phyloP scores from a whole-genome alignment of 2,113 vertebrate genomes.

The Mungos mungo region DNA sequence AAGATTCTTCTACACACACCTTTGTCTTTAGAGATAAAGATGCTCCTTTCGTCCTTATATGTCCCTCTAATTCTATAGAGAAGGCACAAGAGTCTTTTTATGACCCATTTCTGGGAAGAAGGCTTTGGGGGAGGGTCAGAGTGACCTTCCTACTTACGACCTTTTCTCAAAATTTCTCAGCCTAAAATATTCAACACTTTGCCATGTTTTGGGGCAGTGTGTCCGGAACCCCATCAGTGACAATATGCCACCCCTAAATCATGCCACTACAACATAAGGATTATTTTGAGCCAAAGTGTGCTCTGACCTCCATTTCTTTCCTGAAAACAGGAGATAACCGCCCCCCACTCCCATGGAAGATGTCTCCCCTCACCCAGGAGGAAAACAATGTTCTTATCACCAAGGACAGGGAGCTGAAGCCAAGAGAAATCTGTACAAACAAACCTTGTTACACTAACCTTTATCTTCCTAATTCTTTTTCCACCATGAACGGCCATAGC shows the following conservation, averaged over 20 bases:
- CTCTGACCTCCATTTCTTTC: background rate
- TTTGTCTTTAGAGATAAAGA: background rate
- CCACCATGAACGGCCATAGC: background rate
- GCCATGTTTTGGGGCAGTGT: background rate
- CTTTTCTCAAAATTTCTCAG: background rate
- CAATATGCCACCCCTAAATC: background rate
- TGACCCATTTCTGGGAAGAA: background rate
- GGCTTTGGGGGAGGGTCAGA: background rate
- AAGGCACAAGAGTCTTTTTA: background rate
- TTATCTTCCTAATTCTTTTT: background rate
- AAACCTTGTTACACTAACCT: background rate
- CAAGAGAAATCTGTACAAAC: background rate
- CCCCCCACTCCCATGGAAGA: background rate
- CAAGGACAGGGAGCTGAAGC: background rate
- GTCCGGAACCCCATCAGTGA: background rate
- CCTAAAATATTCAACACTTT: background rate
- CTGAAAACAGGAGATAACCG: background rate
- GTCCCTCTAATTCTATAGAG: background rate
- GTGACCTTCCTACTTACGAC: background rate
- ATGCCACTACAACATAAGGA: background rate
- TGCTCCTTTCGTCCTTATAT: background rate
- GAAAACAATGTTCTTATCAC: background rate
- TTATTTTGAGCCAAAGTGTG: background rate
- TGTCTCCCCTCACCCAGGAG: background rate
- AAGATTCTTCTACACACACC: background rate